Evolutionary conservation across 2,888 invertebrate genomes (phyloP).

Genomic region (Stratiomys singularior): DNA sequence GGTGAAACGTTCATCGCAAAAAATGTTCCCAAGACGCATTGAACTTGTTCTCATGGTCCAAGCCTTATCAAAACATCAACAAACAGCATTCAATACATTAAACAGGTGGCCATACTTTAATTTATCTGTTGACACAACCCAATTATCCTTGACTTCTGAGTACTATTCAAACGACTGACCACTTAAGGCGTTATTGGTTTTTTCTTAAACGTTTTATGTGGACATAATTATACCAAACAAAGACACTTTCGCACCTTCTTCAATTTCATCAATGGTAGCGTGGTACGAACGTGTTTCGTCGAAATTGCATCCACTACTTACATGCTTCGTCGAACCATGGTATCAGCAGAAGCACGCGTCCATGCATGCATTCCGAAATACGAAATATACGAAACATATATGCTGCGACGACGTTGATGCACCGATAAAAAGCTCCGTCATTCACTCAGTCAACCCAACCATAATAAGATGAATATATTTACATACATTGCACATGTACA

Average conservation of each 20-base stretch:
- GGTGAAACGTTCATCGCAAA: too few relatives aligned
- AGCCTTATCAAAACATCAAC: too few relatives aligned
- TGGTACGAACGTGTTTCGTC: conserved; percentile 3
- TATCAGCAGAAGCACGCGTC: neutral
- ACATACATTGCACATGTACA: neutral
- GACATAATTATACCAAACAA: conserved; percentile 6
- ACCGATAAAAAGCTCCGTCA: too few relatives aligned
- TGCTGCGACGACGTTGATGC: too few relatives aligned
- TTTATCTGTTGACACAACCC: neutral
- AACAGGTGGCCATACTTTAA: conserved; percentile 20
- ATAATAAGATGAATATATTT: too few relatives aligned
- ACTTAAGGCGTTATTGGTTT: conserved; percentile 25
- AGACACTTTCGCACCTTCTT: conserved; percentile 34
- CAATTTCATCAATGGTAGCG: neutral
- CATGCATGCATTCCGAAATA: neutral
- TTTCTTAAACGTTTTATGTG: neutral
- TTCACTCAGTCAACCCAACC: too few relatives aligned
- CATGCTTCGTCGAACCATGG: too few relatives aligned
- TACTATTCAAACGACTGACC: neutral
- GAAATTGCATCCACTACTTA: neutral
- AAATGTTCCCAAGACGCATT: too few relatives aligned
- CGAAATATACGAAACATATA: neutral
- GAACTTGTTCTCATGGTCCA: too few relatives aligned
- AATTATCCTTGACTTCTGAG: neutral
- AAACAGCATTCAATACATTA: too few relatives aligned